These are phyloP conservation scores for Heliconius aoede DNA, from an alignment of 2,888 invertebrate species.

Conservation along the genomic window DNA sequence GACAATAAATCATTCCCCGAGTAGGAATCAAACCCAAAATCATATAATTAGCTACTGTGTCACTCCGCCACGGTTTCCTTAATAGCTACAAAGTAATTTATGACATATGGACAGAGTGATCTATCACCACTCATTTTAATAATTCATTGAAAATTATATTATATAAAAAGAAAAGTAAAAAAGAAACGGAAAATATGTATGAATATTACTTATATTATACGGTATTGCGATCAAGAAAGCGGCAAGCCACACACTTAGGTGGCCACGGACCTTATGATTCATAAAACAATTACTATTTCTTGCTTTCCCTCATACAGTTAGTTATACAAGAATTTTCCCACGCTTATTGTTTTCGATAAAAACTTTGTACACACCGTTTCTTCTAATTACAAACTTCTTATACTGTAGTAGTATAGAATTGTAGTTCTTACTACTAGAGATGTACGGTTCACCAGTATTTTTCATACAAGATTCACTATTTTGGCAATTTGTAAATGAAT, in stretches of 20 bases:
- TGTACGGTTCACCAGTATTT: conserved; percentile 31
- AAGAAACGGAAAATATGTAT: background rate
- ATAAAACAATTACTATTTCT: conserved; percentile 63
- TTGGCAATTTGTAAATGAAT: conserved; percentile 50
- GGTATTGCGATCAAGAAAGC: conserved; percentile 36
- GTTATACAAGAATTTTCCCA: conserved; percentile 65
- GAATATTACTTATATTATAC: background rate
- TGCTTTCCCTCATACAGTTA: conserved; percentile 71
- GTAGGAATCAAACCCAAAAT: no score
- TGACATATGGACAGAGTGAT: no score
- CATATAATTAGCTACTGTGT: no score
- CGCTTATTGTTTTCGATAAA: conserved; percentile 68
- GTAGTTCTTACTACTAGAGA: conserved; percentile 19
- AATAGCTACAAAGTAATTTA: no score
- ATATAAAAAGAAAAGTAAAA: no score
- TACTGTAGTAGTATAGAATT: conserved; percentile 26
- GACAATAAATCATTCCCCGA: no score
- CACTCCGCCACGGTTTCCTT: no score
- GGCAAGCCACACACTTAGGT: conserved; percentile 26
- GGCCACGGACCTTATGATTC: conserved; percentile 49
- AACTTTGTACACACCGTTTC: conserved; percentile 55
- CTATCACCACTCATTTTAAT: no score
- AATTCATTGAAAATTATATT: no score
- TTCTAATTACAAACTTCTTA: conserved; percentile 41
- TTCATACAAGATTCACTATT: conserved; percentile 12